These are phyloP conservation scores for Drosophila rhopaloa DNA, from an alignment of 1,140 invertebrate genomes.

Conservation along the genomic window DNA sequence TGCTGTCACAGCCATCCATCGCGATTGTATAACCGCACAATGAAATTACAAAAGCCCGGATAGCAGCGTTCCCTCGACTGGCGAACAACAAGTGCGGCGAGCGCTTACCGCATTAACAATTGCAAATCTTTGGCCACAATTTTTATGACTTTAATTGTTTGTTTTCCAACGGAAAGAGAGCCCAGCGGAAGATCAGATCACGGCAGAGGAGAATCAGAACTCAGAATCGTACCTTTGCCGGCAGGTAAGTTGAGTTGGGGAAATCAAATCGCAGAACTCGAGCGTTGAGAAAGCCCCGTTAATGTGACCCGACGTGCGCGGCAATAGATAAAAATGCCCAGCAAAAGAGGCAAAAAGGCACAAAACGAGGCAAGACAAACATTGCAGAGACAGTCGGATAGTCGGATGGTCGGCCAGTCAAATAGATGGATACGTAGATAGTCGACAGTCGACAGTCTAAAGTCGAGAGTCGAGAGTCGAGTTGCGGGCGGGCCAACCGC, in stretches of 20 bases:
- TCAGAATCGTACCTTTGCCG: constrained; percentile 2
- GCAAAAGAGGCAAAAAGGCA: constrained; percentile 45
- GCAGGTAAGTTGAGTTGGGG: constrained; percentile 40
- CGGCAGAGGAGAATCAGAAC: background rate
- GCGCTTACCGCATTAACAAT: constrained; percentile 54
- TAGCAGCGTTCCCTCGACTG: background rate
- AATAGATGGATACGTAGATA: constrained; percentile 54
- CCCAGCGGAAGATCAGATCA: constrained; percentile 41
- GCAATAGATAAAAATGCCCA: constrained; percentile 70
- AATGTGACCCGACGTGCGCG: constrained; percentile 76
- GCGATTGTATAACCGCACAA: constrained; percentile 58
- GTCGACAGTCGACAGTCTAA: constrained; percentile 16
- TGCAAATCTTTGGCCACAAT: constrained; percentile 56
- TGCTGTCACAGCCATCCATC: constrained; percentile 34
- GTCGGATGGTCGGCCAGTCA: constrained; percentile 19
- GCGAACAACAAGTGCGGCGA: constrained; percentile 56
- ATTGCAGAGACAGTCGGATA: constrained; percentile 52
- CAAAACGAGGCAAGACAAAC: constrained; percentile 51
- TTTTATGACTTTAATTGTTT: constrained; percentile 80
- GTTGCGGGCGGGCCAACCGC: constrained; percentile 70
- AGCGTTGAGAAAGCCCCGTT: constrained; percentile 78
- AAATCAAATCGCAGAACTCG: constrained; percentile 80
- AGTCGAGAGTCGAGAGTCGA: constrained; percentile 4
- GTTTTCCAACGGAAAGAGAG: constrained; percentile 36
- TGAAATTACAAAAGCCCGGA: constrained; percentile 10